A percentile compares a stretch with the other conserved stretches of the same genome.
Evolutionary conservation across 1,140 invertebrate genomes (phyloP).

Genomic region (Phymastichus coffea): DNA sequence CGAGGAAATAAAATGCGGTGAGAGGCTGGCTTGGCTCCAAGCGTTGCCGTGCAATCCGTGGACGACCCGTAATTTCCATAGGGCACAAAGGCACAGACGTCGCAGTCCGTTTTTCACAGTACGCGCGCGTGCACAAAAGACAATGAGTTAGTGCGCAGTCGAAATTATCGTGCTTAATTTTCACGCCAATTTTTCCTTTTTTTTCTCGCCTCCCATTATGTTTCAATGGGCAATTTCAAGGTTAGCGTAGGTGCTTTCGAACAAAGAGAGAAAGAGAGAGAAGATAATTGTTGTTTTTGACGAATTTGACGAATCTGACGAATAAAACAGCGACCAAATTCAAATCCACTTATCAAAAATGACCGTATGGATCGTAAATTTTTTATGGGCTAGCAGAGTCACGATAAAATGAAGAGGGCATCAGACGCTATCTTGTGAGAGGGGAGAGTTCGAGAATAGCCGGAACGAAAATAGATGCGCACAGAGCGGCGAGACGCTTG

Average conservation of each 20-base stretch:
- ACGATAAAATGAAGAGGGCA: no score
- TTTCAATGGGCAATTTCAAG: no score
- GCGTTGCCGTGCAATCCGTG: background rate
- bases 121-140: background rate
- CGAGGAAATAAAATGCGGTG: constrained; percentile 17
- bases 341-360: no score
- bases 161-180: constrained; percentile 2
- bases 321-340: no score
- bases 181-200: background rate
- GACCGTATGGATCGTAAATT: no score
- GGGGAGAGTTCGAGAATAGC: constrained; percentile 2
- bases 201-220: no score
- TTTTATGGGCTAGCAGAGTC: no score
- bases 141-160: background rate
- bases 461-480: constrained; percentile 15
- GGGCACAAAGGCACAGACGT: background rate
- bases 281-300: no score
- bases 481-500: background rate
- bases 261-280: no score
- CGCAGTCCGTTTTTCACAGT: constrained; percentile 11
- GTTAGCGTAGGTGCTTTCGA: no score
- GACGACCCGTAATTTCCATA: constrained; percentile 13
- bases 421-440: no score
- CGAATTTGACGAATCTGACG: no score
- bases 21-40: constrained; percentile 11